These are phyloP conservation scores for Sitta europaea DNA, from an alignment of 2,113 vertebrate species.

Conservation along the genomic window DNA sequence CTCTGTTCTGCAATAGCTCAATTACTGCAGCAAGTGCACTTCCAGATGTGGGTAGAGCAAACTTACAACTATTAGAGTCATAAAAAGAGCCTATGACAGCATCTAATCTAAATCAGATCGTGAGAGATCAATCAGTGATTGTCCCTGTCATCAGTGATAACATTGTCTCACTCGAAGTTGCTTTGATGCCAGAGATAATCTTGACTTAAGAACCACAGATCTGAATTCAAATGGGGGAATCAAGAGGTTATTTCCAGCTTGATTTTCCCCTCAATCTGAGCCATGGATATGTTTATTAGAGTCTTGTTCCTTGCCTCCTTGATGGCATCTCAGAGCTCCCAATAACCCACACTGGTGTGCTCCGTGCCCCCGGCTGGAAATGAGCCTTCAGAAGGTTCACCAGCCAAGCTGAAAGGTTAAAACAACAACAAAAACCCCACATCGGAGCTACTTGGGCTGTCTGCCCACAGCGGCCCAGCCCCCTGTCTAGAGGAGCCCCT, in stretches of 20 bases:
- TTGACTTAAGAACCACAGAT: neutral
- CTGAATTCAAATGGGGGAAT: neutral
- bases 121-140: slow-evolving; percentile 34
- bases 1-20: neutral
- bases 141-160: neutral
- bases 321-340: neutral
- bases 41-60: neutral
- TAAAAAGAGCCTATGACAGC: neutral
- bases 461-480: neutral
- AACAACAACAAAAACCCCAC: neutral
- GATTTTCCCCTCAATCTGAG: neutral
- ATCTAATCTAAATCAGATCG: slow-evolving; percentile 18
- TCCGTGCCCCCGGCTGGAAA: neutral
- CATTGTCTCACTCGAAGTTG: neutral
- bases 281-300: neutral
- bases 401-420: neutral
- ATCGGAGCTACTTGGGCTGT: neutral
- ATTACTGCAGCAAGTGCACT: neutral
- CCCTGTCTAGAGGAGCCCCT: neutral
- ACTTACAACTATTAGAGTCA: neutral
- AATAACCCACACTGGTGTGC: neutral
- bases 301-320: neutral
- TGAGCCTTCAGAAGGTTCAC: neutral
- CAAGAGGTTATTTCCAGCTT: neutral
- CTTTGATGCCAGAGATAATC: neutral